Evolutionary conservation across 2,888 invertebrate species (phyloP), one percentile per base, ranked within the genome.

Genomic region (Cremastobaeus sp.): DNA sequence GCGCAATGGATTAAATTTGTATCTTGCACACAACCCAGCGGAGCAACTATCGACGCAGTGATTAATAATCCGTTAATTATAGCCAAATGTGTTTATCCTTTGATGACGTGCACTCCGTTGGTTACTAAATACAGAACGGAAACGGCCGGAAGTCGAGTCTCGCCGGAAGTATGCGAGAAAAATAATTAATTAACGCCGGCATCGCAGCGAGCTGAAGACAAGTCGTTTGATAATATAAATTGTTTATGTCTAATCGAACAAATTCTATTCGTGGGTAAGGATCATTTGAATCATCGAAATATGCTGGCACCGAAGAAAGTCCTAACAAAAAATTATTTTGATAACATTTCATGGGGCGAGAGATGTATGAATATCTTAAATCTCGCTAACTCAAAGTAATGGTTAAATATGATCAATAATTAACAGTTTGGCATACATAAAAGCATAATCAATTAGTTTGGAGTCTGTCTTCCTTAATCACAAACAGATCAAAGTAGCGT

Each of bases 141-240:
- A 73, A 68, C 54, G 50, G 48, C 74, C 74, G 74, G 74, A 74
- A 74, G 65, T 65, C 65, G 37, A 69, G 54, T 52, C 59, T 50
- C 60, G 41, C 72, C 48, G 72, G 65, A 69, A 69, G 69, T 30
- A 43, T 52, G 59, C 30, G 57, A 62, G 59, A 70, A 62, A 50
- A 70, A 64, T 70, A 70, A 64, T 69, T 69, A 69, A 69, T 60
- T 60, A 74, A 54, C 43, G 35, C 37, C 52, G 35, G 45, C 35
- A 55, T 73, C 60, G 60, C 43, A 12, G 43, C 21, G 30, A 15
- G 30, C 6, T 28, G 6, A 64, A 15, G 35, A 55, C 55, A 57
- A 20, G 39, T 30, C 35, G 43, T 50, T 50, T 41, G 32, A n/a
- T n/a, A n/a, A n/a, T n/a, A n/a, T n/a, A n/a, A n/a, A n/a, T n/a